A percentile compares a stretch with the other conserved stretches of the same genome.
Evolutionary conservation across 2,888 invertebrate genomes (phyloP).

Genomic region (Hydroisotoma schaefferi): DNA sequence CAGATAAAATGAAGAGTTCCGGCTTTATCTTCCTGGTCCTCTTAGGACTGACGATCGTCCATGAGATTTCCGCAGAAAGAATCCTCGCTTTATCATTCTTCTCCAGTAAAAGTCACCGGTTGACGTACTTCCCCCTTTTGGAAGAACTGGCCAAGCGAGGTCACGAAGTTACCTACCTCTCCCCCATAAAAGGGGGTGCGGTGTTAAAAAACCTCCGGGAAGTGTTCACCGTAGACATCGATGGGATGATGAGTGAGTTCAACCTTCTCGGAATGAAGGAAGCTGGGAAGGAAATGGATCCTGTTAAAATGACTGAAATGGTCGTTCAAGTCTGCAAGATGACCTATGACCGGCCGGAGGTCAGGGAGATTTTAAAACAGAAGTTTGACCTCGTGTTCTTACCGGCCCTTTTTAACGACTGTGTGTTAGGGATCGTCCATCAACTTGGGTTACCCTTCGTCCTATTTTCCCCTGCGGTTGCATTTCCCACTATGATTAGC

Average conservation of each 20-base stretch:
- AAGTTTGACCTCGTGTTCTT: slow-evolving; percentile 49
- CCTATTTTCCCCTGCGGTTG: slow-evolving; percentile 45
- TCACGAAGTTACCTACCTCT: slow-evolving; percentile 58
- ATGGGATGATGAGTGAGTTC: slow-evolving; percentile 11
- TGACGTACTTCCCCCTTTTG: slow-evolving; percentile 55
- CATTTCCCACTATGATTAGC: slow-evolving; percentile 8
- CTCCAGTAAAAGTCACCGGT: slow-evolving; percentile 56
- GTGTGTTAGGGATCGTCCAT: slow-evolving; percentile 48
- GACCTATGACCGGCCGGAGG: slow-evolving; percentile 28
- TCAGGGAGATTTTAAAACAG: slow-evolving; percentile 27
- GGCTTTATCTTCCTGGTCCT: too few relatives aligned
- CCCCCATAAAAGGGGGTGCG: slow-evolving; percentile 52
- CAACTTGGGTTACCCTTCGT: slow-evolving; percentile 51
- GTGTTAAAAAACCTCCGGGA: slow-evolving; percentile 52
- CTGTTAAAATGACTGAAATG: slow-evolving; percentile 11
- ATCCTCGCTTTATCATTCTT: slow-evolving; percentile 57
- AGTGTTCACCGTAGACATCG: slow-evolving; percentile 23
- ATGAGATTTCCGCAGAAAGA: slow-evolving; percentile 34
- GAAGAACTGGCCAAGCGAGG: slow-evolving; percentile 56
- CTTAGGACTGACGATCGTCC: background rate
- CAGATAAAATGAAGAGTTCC: too few relatives aligned
- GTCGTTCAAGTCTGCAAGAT: slow-evolving; percentile 15
- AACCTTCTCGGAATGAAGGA: slow-evolving; percentile 27
- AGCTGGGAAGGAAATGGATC: slow-evolving; percentile 12
- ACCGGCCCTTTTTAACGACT: slow-evolving; percentile 48